Percentiles rank a stretch among this genome's conserved stretches.
These are phyloP conservation scores for Callocephalon fimbriatum DNA, from an alignment of 2,113 vertebrate genomes.

Conservation along the genomic window DNA sequence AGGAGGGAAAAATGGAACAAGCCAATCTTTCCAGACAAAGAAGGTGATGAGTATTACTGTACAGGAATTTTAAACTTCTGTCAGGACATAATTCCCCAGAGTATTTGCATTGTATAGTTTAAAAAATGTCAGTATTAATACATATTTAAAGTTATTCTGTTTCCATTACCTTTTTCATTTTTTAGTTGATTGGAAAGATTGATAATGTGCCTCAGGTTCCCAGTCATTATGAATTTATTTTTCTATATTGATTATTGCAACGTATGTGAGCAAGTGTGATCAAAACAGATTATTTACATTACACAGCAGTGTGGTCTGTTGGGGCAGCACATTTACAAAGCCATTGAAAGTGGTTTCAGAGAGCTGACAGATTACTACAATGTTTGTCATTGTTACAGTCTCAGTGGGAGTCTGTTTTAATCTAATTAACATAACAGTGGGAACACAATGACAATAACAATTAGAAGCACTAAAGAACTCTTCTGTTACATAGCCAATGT, in stretches of 20 bases:
- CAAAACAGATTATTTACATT: not conserved
- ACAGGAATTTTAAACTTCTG: not conserved
- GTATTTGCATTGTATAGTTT: not conserved
- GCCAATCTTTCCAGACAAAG: not conserved
- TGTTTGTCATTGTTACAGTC: slow-evolving; percentile 18
- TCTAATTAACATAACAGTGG: slow-evolving; percentile 32
- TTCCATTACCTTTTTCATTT: not conserved
- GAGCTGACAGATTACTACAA: not conserved
- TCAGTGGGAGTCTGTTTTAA: slow-evolving; percentile 23
- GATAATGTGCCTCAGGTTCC: not conserved
- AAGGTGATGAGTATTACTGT: not conserved
- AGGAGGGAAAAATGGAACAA: not conserved
- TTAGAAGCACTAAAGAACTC: not conserved
- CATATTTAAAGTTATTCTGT: not conserved
- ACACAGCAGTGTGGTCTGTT: not conserved
- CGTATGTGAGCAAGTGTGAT: not conserved
- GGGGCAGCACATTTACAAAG: not conserved
- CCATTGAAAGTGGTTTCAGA: not conserved
- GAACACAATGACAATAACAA: slow-evolving; percentile 15
- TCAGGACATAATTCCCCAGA: not conserved
- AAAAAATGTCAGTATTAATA: not conserved
- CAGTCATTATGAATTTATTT: not conserved
- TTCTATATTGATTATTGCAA: not conserved
- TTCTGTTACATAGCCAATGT: not conserved
- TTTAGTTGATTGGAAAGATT: not conserved